Conservation (phyloP, 2,888 invertebrate genomes). For the Oligia fasciuncula region DNA sequence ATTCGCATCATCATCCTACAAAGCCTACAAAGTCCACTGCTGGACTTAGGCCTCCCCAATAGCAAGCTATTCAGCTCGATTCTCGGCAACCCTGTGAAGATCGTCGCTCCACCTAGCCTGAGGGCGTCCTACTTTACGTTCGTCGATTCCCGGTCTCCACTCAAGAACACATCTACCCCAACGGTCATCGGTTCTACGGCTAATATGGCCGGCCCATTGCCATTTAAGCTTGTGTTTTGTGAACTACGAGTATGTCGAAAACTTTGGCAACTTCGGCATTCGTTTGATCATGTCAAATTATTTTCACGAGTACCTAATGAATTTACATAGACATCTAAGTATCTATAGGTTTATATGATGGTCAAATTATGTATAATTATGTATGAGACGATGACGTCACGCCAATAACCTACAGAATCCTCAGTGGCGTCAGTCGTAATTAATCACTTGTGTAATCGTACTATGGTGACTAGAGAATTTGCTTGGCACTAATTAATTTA, state of each 20-base stretch:
- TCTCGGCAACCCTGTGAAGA: neutral
- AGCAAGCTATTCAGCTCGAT: neutral
- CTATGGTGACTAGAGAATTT: conserved; percentile 50
- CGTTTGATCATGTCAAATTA: neutral
- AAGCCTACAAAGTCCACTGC: neutral
- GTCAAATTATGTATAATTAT: neutral
- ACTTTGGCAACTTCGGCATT: neutral
- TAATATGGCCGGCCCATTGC: neutral
- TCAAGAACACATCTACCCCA: neutral
- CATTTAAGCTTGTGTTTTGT: neutral
- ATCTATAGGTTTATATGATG: neutral
- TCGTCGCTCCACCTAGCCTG: neutral
- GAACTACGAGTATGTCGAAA: neutral
- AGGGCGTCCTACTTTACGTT: neutral
- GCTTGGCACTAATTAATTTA: conserved; percentile 46
- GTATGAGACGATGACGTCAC: conserved; percentile 27
- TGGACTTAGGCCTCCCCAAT: neutral
- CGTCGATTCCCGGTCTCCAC: neutral
- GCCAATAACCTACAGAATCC: conserved; percentile 42
- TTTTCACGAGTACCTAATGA: neutral
- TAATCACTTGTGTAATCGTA: conserved; percentile 50
- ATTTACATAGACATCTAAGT: neutral
- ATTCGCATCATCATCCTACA: neutral
- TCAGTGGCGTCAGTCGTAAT: conserved; percentile 54
- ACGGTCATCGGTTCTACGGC: neutral